Conservation (phyloP, 2,113 vertebrate species). For the Triplophysa rosa region DNA sequence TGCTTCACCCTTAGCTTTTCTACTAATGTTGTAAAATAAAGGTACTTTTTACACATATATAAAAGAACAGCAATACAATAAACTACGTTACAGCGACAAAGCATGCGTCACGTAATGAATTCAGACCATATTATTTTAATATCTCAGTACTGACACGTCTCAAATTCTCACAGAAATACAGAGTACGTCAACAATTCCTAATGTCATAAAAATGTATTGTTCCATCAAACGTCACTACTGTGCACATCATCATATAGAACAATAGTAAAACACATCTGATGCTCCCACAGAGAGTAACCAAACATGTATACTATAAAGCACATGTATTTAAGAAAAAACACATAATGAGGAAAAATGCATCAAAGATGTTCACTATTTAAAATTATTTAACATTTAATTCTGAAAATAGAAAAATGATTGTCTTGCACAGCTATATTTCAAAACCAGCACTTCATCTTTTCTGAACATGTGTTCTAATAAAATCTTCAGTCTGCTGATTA, state of each 20-base stretch:
- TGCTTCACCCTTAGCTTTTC: too few species aligned
- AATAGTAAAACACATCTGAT: not conserved
- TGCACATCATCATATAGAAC: constrained; percentile 37
- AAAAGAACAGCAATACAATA: too few species aligned
- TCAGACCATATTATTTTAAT: not conserved
- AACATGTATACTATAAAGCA: constrained; percentile 11
- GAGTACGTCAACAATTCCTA: not conserved
- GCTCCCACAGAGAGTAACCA: not conserved
- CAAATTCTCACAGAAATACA: not conserved
- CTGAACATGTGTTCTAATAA: not conserved
- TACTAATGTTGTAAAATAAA: too few species aligned
- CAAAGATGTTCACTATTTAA: not conserved
- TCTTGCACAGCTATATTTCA: not conserved
- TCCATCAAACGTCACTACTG: constrained; percentile 31
- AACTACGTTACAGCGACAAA: too few species aligned
- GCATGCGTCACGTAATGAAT: not conserved
- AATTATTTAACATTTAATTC: not conserved
- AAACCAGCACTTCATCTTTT: not conserved
- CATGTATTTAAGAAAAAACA: not conserved
- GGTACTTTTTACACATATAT: too few species aligned
- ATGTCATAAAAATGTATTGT: constrained; percentile 9
- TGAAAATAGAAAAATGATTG: constrained; percentile 31
- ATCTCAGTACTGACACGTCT: not conserved
- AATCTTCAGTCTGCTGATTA: not conserved
- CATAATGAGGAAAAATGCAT: not conserved